These are phyloP conservation scores for Magallana gigas DNA, from an alignment of 1,140 invertebrate species.

Conservation along the genomic window DNA sequence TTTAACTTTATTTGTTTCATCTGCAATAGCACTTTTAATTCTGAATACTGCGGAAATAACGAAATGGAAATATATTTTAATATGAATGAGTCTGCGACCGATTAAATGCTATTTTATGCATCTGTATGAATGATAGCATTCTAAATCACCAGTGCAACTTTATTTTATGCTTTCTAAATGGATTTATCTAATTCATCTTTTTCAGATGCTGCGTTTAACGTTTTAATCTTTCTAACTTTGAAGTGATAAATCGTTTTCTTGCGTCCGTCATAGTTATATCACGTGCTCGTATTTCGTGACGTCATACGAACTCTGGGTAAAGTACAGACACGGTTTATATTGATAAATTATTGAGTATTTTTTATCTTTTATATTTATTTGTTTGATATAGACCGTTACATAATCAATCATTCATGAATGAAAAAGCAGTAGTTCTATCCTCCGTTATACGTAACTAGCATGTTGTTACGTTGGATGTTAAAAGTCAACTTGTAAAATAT, in stretches of 20 bases:
- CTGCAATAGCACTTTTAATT: background rate
- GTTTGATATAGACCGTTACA: no score
- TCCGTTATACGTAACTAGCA: no score
- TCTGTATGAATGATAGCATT: background rate
- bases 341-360: background rate
- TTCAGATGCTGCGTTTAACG: slow-evolving; percentile 9
- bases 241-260: background rate
- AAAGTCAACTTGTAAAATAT: no score
- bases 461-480: no score
- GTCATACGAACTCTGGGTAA: background rate
- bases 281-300: background rate
- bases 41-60: background rate
- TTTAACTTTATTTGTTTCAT: background rate
- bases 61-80: background rate
- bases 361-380: background rate
- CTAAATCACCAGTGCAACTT: background rate
- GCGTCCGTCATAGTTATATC: background rate
- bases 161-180: slow-evolving; percentile 6
- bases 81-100: background rate
- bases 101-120: background rate
- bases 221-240: slow-evolving; percentile 14
- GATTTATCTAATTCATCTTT: slow-evolving; percentile 24
- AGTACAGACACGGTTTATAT: background rate
- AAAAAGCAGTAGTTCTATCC: no score
- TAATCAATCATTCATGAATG: no score